Base-by-base conservation (phyloP, 1,140 invertebrate species). In the Dendroctonus valens region DNA sequence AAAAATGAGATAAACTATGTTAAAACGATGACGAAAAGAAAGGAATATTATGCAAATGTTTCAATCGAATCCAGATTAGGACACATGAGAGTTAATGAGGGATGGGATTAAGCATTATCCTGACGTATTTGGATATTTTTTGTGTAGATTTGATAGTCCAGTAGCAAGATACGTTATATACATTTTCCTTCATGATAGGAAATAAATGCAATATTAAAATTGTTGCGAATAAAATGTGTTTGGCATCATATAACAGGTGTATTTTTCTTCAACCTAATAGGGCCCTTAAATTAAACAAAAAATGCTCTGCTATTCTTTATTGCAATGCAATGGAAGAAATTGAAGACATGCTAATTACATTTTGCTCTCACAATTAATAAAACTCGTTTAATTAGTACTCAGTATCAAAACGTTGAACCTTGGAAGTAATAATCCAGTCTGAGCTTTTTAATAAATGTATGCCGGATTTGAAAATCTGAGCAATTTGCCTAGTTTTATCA, bases 11-110 rank as follows among this genome's bases (percentile, higher is more conserved):
- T 73, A 49, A 69, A 77, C 64, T 72, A 79, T 37, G 66, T 69
- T 11, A 72, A 71, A 50, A 62, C 75, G 2, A 65, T 74, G 8
- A 69, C 63, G 12, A 71, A 64, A 12, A 70, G 72, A 49, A 76
- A 75, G 6, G 78, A 79, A 54, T 84, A 81, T 71, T 66, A 75
- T 9, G 80, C 79, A 67, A 72, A 76, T 42, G 72, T 80, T 6
- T 78, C 78, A 0, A 76, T 82, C 37, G 74, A 75, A 40, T 81
- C 82, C 11, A 75, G 79, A 64, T 75, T 85, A 46, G 75, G 71
- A 55, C 77, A 81, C 68, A 69, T 85, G 26, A 79, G 78, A 83
- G 71, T 83, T 73, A 76, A 70, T 8, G 73, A 74, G 65, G 44
- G 41, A 14, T 72, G 71, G 71, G 71, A 74, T 54, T 72, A 51